Percentiles rank a stretch among this genome's conserved stretches.
phyloP scores from a whole-genome alignment of 2,797 vertebrate species.

The Lagorchestes hirsutus region DNA sequence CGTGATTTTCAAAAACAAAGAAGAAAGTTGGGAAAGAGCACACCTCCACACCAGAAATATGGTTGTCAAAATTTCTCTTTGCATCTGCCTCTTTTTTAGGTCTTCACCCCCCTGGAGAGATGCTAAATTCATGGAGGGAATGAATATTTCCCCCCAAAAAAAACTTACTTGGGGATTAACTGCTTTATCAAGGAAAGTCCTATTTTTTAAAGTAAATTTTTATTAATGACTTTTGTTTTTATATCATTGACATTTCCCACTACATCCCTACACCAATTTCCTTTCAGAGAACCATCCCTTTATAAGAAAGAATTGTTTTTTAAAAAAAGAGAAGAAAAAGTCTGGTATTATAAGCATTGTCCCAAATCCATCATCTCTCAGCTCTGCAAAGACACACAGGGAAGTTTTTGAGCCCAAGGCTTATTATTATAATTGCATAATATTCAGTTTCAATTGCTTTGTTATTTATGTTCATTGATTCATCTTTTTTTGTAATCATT shows the following conservation, averaged over 20 bases:
- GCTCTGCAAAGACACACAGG: not conserved
- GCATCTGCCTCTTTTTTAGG: slow-evolving; percentile 8
- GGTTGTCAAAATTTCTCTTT: not conserved
- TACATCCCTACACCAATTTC: not conserved
- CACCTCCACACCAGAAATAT: slow-evolving; percentile 15
- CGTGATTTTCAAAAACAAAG: not conserved
- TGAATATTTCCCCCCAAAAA: not conserved
- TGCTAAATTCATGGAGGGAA: not conserved
- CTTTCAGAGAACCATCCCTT: not conserved
- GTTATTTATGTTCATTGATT: not conserved
- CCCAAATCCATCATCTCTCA: not conserved
- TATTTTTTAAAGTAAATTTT: not conserved
- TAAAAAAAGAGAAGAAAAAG: not conserved
- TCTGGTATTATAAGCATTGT: not conserved
- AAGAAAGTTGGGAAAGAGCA: not conserved
- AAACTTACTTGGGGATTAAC: not conserved
- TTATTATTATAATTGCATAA: not conserved
- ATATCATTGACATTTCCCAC: not conserved
- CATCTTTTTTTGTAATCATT: not conserved
- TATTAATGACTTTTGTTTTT: not conserved
- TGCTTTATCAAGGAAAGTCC: not conserved
- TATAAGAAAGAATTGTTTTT: not conserved
- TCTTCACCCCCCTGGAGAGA: not conserved
- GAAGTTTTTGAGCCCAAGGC: not conserved
- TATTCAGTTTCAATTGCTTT: not conserved